phyloP scores from a whole-genome alignment of 2,113 vertebrate genomes.

The Saccopteryx leptura region DNA sequence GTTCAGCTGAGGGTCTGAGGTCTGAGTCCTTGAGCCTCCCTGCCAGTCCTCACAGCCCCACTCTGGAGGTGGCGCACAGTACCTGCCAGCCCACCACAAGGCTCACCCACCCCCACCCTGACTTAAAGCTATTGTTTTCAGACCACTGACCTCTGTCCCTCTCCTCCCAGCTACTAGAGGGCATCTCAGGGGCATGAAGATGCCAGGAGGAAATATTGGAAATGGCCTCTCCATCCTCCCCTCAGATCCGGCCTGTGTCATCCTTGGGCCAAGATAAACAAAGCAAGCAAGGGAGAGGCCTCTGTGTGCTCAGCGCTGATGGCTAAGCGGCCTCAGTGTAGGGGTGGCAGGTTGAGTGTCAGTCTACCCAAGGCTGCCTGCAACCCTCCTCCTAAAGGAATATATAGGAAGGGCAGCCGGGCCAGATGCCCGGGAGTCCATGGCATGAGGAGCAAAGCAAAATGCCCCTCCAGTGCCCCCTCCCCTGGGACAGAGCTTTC shows the following conservation, averaged over 20 bases:
- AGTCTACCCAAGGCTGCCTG: background rate
- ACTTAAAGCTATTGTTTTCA: conserved; percentile 80
- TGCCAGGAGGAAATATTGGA: conserved; percentile 83
- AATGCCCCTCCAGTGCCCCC: background rate
- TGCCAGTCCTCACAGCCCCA: background rate
- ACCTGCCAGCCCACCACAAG: background rate
- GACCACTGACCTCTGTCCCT: conserved; percentile 59
- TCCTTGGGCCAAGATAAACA: conserved; percentile 89
- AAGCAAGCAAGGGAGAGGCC: conserved; percentile 85
- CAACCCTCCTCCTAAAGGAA: background rate
- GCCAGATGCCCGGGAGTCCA: background rate
- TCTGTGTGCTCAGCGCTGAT: conserved; percentile 77
- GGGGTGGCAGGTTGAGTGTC: background rate
- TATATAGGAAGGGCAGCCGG: background rate
- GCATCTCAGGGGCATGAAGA: conserved; percentile 59
- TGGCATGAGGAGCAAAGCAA: background rate
- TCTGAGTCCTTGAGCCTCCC: background rate
- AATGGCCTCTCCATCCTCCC: conserved; percentile 82
- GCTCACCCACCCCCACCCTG: background rate
- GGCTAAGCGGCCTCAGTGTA: background rate
- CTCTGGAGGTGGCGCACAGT: background rate
- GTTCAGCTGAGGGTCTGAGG: background rate
- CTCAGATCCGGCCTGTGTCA: conserved; percentile 77
- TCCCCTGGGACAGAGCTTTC: background rate
- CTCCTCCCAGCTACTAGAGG: conserved; percentile 73